phyloP scores from a whole-genome alignment of 2,888 invertebrate species.

The Drosophila mimetica region DNA sequence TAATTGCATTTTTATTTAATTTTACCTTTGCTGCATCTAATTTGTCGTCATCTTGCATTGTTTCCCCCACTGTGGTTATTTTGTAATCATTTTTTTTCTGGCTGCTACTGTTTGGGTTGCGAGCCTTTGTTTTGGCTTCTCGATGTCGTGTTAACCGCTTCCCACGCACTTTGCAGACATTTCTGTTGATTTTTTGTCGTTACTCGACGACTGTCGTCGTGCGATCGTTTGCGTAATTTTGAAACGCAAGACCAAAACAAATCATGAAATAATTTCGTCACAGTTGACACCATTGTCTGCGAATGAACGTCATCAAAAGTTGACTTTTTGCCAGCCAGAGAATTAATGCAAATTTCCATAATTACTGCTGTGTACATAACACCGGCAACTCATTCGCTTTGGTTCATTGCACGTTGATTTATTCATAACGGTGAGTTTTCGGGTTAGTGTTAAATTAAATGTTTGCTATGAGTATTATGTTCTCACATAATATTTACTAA shows the following conservation, averaged over 20 bases:
- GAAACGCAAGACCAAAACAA: conserved; percentile 35
- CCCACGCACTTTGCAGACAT: conserved; percentile 67
- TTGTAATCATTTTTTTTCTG: conserved; percentile 61
- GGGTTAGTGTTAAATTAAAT: neutral
- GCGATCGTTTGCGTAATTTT: conserved; percentile 71
- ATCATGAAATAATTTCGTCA: conserved; percentile 61
- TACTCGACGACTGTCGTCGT: conserved; percentile 37
- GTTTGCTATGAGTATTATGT: neutral
- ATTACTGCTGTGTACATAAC: conserved; percentile 13
- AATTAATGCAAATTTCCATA: conserved; percentile 40
- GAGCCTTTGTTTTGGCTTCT: conserved; percentile 28
- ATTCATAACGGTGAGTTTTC: neutral
- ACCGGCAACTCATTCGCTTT: neutral
- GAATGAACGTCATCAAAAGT: conserved; percentile 24
- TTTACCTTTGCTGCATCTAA: conserved; percentile 73
- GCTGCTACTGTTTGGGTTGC: conserved; percentile 51
- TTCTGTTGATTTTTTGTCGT: conserved; percentile 22
- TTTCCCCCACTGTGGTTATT: conserved; percentile 51
- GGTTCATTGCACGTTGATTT: conserved; percentile 15
- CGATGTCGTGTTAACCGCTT: conserved; percentile 49
- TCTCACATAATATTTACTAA: too few relatives aligned
- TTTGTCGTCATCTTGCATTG: conserved; percentile 64
- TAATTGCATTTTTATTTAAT: conserved; percentile 79
- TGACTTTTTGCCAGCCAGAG: conserved; percentile 22
- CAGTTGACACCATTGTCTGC: conserved; percentile 40